Base-by-base conservation (phyloP, 1,140 invertebrate genomes). In the Cardiocondyla obscurior region DNA sequence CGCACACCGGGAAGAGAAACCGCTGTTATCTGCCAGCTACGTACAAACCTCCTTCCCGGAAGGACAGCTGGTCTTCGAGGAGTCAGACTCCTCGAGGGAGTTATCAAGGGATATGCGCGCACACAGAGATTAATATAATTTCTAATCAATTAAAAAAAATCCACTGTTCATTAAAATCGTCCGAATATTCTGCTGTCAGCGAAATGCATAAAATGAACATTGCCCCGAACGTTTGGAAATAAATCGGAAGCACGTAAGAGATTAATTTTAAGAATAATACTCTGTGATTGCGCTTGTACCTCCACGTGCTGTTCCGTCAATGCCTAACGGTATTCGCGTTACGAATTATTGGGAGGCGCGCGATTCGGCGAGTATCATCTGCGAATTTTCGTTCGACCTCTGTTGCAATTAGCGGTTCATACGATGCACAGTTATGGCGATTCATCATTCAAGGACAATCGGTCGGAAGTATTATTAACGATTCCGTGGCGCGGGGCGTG, bases 41-140 rank as follows among this genome's bases (percentile, higher is more conserved):
- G 39, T 69, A 67, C 74, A 76, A 70, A 44, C 25, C 58, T 87
- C 81, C 82, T 76, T 73, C 89, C 90, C 87, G 90, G 90, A 91
- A 91, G 90, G 81, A 90, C 86, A 87, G 86, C 84, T 88, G 87
- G 86, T 89, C 89, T 89, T 91, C 90, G 60, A 89, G 87, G 89
- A 91, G 89, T 86, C 89, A 86, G 88, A 16, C 57, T 58, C 28
- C 7, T 14, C 16, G 28, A 58, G 16, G 14, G 36, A 39, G 5
- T 62, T 39, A 19, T 62, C n/a, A 62, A 62, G 39, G 12, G 33
- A 14, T 12, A n/a, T n/a, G 16, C 28, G 30, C 28, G 49, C 62
- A 16, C 25, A 39, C 49, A 46, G 49, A 72, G 72, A 73, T 72
- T 30, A 4, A 60, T 44, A 22, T 36, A 10, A 28, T 14, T 1